Evolutionary conservation across 2,113 vertebrate genomes (phyloP).

Genomic region (Melospiza melodia): DNA sequence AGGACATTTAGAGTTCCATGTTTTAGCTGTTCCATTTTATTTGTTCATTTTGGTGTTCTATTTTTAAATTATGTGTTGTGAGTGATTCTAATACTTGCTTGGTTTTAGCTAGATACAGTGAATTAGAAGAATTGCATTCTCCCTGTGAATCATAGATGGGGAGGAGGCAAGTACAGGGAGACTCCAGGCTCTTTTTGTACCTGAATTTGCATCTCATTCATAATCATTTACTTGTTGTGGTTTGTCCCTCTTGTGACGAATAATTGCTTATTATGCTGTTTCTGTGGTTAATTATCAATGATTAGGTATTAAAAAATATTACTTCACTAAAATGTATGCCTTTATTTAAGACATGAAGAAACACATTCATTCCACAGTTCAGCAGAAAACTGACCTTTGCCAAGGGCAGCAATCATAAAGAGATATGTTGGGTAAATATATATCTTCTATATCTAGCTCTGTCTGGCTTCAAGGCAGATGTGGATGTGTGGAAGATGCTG

Average conservation of each 20-base stretch:
- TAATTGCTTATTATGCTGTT: neutral
- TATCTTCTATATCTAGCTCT: neutral
- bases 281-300: neutral
- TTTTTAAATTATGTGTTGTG: neutral
- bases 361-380: neutral
- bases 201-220: neutral
- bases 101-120: neutral
- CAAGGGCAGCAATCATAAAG: neutral
- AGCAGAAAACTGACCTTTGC: neutral
- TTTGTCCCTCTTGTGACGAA: neutral
- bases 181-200: neutral
- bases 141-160: neutral
- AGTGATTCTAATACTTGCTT: neutral
- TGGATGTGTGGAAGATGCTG: neutral
- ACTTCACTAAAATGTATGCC: neutral
- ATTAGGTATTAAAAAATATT: neutral
- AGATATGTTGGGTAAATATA: neutral
- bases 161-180: neutral
- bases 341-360: constrained; percentile 4
- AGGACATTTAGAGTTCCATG: neutral
- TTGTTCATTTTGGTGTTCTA: neutral
- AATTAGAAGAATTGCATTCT: neutral
- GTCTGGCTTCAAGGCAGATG: neutral
- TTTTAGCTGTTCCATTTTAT: neutral
- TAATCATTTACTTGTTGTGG: neutral